phyloP scores from a whole-genome alignment of 2,797 vertebrate genomes.

The Crax fasciolata region DNA sequence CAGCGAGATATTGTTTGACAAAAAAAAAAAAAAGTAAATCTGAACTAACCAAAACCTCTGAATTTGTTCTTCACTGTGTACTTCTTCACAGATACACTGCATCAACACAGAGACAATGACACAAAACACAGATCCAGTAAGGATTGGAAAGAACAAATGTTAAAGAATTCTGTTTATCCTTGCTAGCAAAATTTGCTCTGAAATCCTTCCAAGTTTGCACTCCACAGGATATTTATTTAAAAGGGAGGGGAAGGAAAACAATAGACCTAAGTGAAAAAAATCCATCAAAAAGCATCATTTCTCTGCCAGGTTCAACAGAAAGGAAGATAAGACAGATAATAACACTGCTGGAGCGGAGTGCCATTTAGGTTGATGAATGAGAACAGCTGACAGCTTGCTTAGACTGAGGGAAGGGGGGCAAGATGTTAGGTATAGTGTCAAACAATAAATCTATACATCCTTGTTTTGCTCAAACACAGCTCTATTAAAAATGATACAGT shows the following conservation, averaged over 20 bases:
- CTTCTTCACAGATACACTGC: not conserved
- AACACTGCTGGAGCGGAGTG: constrained; percentile 35
- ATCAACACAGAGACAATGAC: not conserved
- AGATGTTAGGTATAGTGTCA: constrained; percentile 26
- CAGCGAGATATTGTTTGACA: not conserved
- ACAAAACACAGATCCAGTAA: constrained; percentile 1
- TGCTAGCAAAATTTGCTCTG: constrained; percentile 30
- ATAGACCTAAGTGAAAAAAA: constrained; percentile 59
- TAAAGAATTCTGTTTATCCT: constrained; percentile 34
- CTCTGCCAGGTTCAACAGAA: constrained; percentile 37
- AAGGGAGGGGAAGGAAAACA: constrained; percentile 54
- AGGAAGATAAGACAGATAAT: constrained; percentile 69
- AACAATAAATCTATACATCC: constrained; percentile 36
- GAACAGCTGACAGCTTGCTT: constrained; percentile 24
- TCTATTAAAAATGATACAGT: constrained; percentile 9
- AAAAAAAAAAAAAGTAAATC: not conserved
- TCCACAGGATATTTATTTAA: constrained; percentile 59
- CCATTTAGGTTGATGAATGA: constrained; percentile 58
- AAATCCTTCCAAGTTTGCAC: constrained; percentile 41
- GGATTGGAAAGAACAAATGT: not conserved
- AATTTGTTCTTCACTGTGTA: not conserved
- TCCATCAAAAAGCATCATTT: constrained; percentile 59
- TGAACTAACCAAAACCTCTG: not conserved
- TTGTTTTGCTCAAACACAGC: constrained; percentile 6
- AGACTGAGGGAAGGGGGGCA: not conserved